Percentiles rank a stretch among this genome's conserved stretches.
These are phyloP conservation scores for Kradibia gibbosae DNA, from an alignment of 1,140 invertebrate species.

Conservation along the genomic window DNA sequence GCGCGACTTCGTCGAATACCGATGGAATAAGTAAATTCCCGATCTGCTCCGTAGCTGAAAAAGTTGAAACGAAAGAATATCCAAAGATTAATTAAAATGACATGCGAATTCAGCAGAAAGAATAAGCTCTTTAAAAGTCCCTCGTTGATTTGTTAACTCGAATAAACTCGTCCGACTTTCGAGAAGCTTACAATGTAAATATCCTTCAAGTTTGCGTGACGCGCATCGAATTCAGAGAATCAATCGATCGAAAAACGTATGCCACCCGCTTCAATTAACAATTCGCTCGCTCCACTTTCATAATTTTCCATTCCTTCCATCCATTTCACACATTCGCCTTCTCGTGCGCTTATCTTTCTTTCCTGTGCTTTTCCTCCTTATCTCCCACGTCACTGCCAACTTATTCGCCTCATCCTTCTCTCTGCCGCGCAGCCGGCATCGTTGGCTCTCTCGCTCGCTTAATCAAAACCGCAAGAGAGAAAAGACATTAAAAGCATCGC, in stretches of 20 bases:
- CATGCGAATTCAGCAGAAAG: neutral
- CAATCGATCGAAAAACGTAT: neutral
- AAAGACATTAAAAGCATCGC: conserved; percentile 69
- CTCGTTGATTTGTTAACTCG: neutral
- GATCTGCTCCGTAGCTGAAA: too few species aligned
- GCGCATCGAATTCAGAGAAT: neutral
- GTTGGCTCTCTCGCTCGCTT: conserved; percentile 56
- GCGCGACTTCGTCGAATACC: too few species aligned
- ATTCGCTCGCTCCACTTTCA: neutral
- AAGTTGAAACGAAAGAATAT: neutral
- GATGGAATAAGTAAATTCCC: too few species aligned
- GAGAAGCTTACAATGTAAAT: neutral
- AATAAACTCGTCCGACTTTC: neutral
- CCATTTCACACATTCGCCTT: conserved; percentile 2
- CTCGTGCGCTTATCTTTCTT: neutral
- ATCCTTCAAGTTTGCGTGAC: neutral
- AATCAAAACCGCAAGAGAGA: conserved; percentile 68
- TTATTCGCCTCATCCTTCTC: neutral
- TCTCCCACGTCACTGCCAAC: neutral
- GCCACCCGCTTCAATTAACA: neutral
- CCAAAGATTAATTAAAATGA: neutral
- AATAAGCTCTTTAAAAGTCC: neutral
- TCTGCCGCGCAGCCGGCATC: neutral
- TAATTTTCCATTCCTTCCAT: conserved; percentile 12
- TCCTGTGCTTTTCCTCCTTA: conserved; percentile 7